These are phyloP conservation scores for Sinotaia quadrata DNA, from an alignment of 2,888 invertebrate species.

Conservation along the genomic window DNA sequence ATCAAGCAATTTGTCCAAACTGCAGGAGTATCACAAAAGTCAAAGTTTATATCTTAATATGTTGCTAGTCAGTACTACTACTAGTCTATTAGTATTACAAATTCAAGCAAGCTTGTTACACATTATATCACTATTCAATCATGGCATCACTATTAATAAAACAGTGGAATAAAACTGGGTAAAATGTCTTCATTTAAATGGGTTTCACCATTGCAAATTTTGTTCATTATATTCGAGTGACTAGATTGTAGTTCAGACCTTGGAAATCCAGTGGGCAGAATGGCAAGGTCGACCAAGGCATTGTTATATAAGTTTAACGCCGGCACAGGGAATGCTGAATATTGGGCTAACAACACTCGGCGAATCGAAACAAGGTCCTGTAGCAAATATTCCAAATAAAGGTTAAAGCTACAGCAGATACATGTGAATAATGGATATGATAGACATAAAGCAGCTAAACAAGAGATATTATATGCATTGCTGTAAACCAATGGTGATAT, in stretches of 20 bases:
- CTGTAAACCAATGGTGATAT: neutral
- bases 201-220: too few species aligned
- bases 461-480: too few species aligned
- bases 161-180: neutral
- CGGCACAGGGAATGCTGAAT: constrained; percentile 56
- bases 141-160: too few species aligned
- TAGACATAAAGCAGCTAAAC: too few species aligned
- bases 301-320: constrained; percentile 57
- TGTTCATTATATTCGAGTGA: too few species aligned
- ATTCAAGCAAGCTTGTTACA: too few species aligned
- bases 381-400: constrained; percentile 21
- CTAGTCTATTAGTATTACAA: too few species aligned
- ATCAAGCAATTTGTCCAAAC: constrained; percentile 79
- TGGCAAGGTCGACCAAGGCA: constrained; percentile 54
- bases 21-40: constrained; percentile 71
- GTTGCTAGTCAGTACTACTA: too few species aligned
- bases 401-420: neutral
- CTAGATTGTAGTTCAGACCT: constrained; percentile 51
- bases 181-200: neutral
- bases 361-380: constrained; percentile 63
- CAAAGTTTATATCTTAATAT: too few species aligned
- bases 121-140: too few species aligned
- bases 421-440: neutral
- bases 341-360: constrained; percentile 59
- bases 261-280: constrained; percentile 60